A percentile compares a stretch with the other conserved stretches of the same genome.
phyloP scores from a whole-genome alignment of 2,888 invertebrate species.

The Ecdyonurus torrentis region DNA sequence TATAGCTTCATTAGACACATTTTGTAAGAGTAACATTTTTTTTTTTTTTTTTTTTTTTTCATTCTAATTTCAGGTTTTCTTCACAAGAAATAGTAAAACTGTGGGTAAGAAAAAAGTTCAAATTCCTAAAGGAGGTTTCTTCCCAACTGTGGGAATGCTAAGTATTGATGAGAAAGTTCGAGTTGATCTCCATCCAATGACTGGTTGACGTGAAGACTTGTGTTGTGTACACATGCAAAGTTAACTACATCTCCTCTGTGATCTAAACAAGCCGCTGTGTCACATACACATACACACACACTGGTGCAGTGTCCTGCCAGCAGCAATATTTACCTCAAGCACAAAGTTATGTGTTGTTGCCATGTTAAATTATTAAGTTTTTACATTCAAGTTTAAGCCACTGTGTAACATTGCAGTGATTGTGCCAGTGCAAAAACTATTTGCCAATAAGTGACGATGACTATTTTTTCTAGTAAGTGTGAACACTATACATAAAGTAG shows the following conservation, averaged over 20 bases:
- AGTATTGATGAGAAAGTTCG: conserved; percentile 32
- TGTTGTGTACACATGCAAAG: conserved; percentile 18
- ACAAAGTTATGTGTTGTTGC: neutral
- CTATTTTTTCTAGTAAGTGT: no score
- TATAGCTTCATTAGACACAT: conserved; percentile 1
- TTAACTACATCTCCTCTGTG: neutral
- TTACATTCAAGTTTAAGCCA: neutral
- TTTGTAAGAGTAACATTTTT: conserved; percentile 1
- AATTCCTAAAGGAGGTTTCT: conserved; percentile 34
- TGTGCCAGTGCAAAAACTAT: no score
- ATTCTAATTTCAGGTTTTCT: no score
- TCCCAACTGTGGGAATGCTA: conserved; percentile 34
- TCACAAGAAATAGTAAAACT: conserved; percentile 32
- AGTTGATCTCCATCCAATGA: conserved; percentile 31
- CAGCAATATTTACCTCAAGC: neutral
- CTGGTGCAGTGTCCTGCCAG: neutral
- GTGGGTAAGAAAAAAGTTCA: conserved; percentile 30
- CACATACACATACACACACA: no score
- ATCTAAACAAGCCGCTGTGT: neutral
- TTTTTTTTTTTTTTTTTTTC: no score
- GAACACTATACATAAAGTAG: no score
- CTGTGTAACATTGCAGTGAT: no score
- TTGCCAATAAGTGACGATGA: no score
- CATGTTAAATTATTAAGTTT: neutral
- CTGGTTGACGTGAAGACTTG: conserved; percentile 35